These are phyloP conservation scores for Muscicapa comitata DNA, from an alignment of 2,797 vertebrate genomes.

Conservation along the genomic window DNA sequence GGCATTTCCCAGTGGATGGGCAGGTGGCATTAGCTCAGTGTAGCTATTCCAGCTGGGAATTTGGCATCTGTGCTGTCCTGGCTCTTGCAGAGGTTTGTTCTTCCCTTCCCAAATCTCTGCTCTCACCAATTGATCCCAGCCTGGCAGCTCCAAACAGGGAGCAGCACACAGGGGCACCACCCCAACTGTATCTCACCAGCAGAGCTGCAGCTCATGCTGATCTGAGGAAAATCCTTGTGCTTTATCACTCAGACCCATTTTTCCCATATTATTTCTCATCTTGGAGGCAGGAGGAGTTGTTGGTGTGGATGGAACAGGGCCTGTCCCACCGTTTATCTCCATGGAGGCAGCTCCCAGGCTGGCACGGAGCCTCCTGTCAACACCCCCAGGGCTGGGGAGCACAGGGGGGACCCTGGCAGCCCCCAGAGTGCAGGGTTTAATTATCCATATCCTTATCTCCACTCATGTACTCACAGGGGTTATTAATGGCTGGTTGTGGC, in stretches of 20 bases:
- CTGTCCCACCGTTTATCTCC: background rate
- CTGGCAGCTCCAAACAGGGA: background rate
- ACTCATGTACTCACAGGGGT: background rate
- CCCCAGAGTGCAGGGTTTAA: background rate
- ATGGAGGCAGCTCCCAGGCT: background rate
- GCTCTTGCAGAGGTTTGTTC: background rate
- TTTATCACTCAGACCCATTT: background rate
- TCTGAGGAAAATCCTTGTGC: background rate
- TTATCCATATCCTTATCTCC: constrained; percentile 17
- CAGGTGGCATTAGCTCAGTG: background rate
- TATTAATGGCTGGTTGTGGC: constrained; percentile 14
- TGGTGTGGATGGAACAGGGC: fast-evolving
- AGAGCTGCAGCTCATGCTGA: background rate
- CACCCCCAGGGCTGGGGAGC: fast-evolving
- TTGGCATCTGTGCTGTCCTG: fast-evolving
- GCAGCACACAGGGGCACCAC: fast-evolving
- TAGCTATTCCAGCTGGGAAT: background rate
- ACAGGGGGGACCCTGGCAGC: fast-evolving
- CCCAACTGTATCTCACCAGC: background rate
- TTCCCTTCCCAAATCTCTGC: background rate
- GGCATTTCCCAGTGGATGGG: fast-evolving
- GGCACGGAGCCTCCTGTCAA: background rate
- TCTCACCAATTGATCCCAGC: background rate
- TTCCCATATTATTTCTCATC: background rate
- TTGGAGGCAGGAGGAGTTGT: background rate